phyloP scores from a whole-genome alignment of 2,797 vertebrate genomes.

The Rhynchotus rufescens region DNA sequence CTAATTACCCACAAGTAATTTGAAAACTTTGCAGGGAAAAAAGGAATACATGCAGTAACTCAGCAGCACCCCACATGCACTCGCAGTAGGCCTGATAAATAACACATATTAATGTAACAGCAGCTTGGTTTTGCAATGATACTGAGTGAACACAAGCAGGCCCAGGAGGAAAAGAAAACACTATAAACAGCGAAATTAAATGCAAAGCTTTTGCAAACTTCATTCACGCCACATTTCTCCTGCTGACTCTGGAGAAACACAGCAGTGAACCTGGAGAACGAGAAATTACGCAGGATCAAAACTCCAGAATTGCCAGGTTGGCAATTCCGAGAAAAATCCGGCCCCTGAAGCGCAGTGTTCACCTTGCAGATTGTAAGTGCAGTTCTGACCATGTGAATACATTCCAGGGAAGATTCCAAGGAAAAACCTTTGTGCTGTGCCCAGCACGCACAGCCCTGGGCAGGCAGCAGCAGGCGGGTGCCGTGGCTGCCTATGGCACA shows the following conservation, averaged over 20 bases:
- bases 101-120: not conserved
- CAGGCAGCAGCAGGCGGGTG: not conserved
- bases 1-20: not conserved
- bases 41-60: accelerated
- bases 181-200: accelerated
- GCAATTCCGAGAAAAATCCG: not conserved
- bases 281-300: accelerated
- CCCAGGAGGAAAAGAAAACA: not conserved
- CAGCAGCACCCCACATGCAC: not conserved
- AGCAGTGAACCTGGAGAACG: not conserved
- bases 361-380: accelerated
- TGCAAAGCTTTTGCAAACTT: not conserved
- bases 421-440: not conserved
- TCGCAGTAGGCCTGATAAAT: not conserved
- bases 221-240: accelerated
- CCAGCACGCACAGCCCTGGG: too few relatives aligned
- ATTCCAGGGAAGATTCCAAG: not conserved
- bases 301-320: accelerated
- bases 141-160: not conserved
- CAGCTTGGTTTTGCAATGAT: not conserved
- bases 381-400: accelerated
- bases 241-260: not conserved
- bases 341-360: not conserved
- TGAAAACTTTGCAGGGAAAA: not conserved
- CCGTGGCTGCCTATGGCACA: not conserved